Conservation (phyloP, 2,888 invertebrate genomes). For the Globia sparganii region DNA sequence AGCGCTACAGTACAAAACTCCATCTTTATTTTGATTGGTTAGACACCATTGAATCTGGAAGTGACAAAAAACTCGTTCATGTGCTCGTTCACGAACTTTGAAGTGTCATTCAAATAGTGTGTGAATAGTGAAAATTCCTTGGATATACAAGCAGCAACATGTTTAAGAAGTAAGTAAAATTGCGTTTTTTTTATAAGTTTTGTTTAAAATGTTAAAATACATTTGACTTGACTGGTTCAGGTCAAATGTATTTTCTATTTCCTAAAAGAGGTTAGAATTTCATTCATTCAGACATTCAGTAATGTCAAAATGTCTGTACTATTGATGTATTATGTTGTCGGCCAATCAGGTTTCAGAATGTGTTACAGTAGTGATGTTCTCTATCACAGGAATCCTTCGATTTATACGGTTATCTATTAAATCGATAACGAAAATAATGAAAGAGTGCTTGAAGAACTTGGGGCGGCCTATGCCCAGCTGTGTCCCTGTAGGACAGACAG, state of each 20-base stretch:
- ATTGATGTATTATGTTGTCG: slow-evolving; percentile 67
- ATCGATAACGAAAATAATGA: neutral
- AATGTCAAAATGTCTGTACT: slow-evolving; percentile 66
- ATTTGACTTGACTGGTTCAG: too few species aligned
- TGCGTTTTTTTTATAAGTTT: neutral
- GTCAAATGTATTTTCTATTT: slow-evolving; percentile 18
- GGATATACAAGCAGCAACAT: slow-evolving; percentile 71
- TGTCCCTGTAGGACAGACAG: neutral
- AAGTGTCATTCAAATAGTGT: slow-evolving; percentile 47
- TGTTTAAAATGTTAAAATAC: neutral
- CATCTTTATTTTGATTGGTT: slow-evolving; percentile 49
- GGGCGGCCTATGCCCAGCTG: neutral
- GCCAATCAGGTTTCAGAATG: slow-evolving; percentile 52
- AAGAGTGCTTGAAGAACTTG: neutral
- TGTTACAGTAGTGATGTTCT: slow-evolving; percentile 45
- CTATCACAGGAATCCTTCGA: too few species aligned
- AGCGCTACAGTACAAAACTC: neutral
- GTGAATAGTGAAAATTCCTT: slow-evolving; percentile 37
- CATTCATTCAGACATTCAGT: slow-evolving; percentile 58
- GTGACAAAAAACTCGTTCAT: slow-evolving; percentile 46
- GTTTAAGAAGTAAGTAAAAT: slow-evolving; percentile 88
- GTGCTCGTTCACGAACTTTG: slow-evolving; percentile 34
- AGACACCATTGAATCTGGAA: slow-evolving; percentile 20
- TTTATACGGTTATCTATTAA: slow-evolving; percentile 19
- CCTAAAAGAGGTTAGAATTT: slow-evolving; percentile 72